phyloP scores from a whole-genome alignment of 2,888 invertebrate genomes.

The Drosophila austrosaltans region DNA sequence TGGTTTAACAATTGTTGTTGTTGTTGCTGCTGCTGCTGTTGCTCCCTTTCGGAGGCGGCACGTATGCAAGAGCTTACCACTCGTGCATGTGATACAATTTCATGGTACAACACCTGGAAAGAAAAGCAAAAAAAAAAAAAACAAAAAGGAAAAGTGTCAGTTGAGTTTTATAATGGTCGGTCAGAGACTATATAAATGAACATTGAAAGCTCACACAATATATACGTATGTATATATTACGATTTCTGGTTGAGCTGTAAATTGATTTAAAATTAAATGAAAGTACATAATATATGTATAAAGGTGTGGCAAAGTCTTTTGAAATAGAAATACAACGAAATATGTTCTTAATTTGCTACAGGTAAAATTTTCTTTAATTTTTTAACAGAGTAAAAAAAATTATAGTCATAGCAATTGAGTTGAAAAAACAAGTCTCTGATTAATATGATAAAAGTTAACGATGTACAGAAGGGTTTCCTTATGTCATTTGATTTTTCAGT shows the following conservation, averaged over 20 bases:
- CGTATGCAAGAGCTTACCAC: conserved; percentile 92
- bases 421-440: too few relatives aligned
- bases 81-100: conserved; percentile 95
- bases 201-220: conserved; percentile 35
- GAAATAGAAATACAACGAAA: too few relatives aligned
- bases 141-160: conserved; percentile 36
- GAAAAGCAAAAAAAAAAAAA: conserved; percentile 27
- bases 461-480: too few relatives aligned
- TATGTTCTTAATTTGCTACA: too few relatives aligned
- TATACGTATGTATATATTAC: neutral
- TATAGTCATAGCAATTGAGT: too few relatives aligned
- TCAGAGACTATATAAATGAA: conserved; percentile 44
- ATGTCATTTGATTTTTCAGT: too few relatives aligned
- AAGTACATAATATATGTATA: neutral
- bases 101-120: conserved; percentile 93
- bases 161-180: conserved; percentile 34
- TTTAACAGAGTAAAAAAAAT: too few relatives aligned
- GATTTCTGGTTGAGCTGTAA: neutral
- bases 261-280: conserved; percentile 12
- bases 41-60: conserved; percentile 86
- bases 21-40: conserved; percentile 61
- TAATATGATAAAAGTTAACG: too few relatives aligned
- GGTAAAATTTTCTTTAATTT: too few relatives aligned
- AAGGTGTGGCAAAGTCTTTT: neutral
- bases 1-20: conserved; percentile 33